phyloP scores from a whole-genome alignment of 2,888 invertebrate species.

The Phaonia tiefii region DNA sequence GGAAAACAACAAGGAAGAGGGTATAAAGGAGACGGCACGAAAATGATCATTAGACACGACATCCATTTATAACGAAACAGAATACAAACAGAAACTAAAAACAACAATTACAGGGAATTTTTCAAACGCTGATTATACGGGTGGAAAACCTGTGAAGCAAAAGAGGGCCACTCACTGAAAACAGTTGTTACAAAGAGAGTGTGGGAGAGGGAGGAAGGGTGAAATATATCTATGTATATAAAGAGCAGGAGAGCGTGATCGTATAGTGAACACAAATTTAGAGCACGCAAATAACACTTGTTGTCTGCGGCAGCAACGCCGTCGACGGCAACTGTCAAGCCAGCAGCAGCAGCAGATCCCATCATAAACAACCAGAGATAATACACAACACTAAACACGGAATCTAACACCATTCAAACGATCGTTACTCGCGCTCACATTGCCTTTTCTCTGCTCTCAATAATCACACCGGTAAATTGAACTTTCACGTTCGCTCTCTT shows the following conservation, averaged over 20 bases:
- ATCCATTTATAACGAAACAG: constrained; percentile 36
- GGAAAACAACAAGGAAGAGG: constrained; percentile 9
- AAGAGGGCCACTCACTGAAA: neutral
- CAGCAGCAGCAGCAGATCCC: neutral
- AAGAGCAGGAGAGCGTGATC: neutral
- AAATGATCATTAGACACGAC: constrained; percentile 60
- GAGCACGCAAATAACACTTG: constrained; percentile 57
- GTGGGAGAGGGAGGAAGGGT: neutral
- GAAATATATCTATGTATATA: neutral
- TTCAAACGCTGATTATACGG: constrained; percentile 12
- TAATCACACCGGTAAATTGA: neutral
- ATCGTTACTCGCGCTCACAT: neutral
- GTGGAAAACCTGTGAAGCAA: neutral
- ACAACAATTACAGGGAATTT: constrained; percentile 38
- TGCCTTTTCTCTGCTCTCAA: neutral
- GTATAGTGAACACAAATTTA: constrained; percentile 22
- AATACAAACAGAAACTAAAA: neutral
- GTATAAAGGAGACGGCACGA: constrained; percentile 17
- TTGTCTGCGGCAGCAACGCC: constrained; percentile 3
- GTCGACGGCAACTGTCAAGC: neutral
- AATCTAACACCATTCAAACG: constrained; percentile 11
- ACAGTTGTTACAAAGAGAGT: too few species aligned
- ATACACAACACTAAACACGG: neutral
- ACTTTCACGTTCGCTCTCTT: too few species aligned
- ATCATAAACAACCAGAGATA: neutral